Conservation (phyloP, 2,797 vertebrate species). For the Anolis apletophallus region DNA sequence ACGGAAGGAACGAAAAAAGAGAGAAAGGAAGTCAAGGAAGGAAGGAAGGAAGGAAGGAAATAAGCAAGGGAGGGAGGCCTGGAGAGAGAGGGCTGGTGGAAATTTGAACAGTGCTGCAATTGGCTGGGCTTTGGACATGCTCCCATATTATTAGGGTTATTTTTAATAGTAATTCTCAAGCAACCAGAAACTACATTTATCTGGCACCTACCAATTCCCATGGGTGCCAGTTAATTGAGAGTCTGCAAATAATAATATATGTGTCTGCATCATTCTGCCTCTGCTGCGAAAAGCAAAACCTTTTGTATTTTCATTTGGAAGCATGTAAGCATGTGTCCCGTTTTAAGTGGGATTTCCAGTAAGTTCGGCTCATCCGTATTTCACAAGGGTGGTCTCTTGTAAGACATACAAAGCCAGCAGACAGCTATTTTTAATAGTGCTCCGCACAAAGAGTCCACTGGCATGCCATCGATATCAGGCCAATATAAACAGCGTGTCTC, state of each 20-base stretch:
- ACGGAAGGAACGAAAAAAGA: too few species aligned
- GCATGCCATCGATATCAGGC: conserved; percentile 52
- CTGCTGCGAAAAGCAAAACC: not conserved
- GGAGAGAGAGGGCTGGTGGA: too few species aligned
- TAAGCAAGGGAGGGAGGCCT: too few species aligned
- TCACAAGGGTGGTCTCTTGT: fast-evolving
- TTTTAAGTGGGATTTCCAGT: not conserved
- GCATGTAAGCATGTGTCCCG: not conserved
- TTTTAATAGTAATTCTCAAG: too few species aligned
- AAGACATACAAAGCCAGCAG: not conserved
- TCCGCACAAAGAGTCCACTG: conserved; percentile 59
- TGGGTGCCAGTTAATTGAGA: too few species aligned
- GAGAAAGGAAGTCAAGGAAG: too few species aligned
- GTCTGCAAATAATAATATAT: not conserved
- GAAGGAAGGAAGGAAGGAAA: too few species aligned
- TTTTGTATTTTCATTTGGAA: not conserved
- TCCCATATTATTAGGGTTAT: too few species aligned
- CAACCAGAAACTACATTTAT: too few species aligned
- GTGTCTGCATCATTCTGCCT: not conserved
- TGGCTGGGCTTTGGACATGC: too few species aligned
- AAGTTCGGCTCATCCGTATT: not conserved
- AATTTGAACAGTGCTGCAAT: too few species aligned
- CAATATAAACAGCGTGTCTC: conserved; percentile 56
- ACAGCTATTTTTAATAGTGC: conserved; percentile 61
- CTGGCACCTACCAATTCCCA: too few species aligned